Conservation (phyloP, 1,140 invertebrate genomes). For the Eueides isabella region DNA sequence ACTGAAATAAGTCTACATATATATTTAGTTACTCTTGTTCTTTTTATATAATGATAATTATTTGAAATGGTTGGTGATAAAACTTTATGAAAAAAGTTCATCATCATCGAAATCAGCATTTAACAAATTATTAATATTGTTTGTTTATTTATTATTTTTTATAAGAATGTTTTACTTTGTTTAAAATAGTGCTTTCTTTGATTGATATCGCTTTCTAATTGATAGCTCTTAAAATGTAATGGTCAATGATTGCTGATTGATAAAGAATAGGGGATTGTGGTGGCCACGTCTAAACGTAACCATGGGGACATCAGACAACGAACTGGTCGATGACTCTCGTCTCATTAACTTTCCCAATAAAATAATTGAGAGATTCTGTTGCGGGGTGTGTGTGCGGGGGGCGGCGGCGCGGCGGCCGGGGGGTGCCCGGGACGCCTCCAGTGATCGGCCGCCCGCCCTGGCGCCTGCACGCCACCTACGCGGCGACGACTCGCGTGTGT, state of each 20-base stretch:
- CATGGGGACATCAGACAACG: constrained; percentile 58
- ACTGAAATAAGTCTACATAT: too few species aligned
- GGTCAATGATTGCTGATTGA: background rate
- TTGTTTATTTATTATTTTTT: too few species aligned
- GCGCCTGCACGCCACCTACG: constrained; percentile 56
- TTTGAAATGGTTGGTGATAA: too few species aligned
- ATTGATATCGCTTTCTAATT: background rate
- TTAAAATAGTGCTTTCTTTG: background rate
- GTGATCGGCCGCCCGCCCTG: constrained; percentile 70
- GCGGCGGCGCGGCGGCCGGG: constrained; percentile 49
- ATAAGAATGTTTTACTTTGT: too few species aligned
- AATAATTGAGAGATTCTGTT: constrained; percentile 77
- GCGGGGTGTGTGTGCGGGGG: constrained; percentile 51
- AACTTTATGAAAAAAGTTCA: too few species aligned
- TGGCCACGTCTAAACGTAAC: constrained; percentile 39
- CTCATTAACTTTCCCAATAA: constrained; percentile 80
- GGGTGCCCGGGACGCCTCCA: constrained; percentile 59
- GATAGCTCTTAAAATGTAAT: background rate
- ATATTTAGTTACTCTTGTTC: too few species aligned
- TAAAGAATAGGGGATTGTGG: background rate
- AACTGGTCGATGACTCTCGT: constrained; percentile 63
- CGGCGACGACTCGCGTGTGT: constrained; percentile 49
- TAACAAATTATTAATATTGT: too few species aligned
- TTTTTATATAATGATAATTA: too few species aligned
- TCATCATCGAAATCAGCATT: too few species aligned